phyloP scores from a whole-genome alignment of 2,888 invertebrate species.

The Trimorus sp. region DNA sequence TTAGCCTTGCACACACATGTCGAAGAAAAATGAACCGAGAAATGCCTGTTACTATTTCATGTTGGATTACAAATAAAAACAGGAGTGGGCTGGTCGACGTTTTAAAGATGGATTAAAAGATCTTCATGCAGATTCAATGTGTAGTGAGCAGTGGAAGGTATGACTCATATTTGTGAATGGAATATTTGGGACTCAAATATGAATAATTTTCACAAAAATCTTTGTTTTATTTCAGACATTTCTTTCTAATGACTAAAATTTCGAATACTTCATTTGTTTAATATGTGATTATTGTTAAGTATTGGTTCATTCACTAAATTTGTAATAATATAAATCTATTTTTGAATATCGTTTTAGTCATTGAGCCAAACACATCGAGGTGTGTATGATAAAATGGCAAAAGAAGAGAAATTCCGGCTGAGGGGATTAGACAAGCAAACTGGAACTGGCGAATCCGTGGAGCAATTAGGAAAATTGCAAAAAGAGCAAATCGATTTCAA shows the following conservation, averaged over 20 bases:
- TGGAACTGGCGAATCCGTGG: constrained; percentile 72
- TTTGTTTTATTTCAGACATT: background rate
- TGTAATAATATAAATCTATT: too few relatives aligned
- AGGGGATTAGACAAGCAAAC: constrained; percentile 71
- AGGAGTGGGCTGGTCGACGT: constrained; percentile 71
- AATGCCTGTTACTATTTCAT: constrained; percentile 80
- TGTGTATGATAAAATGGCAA: constrained; percentile 74
- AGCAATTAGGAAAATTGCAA: constrained; percentile 66
- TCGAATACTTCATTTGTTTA: too few relatives aligned
- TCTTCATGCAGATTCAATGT: constrained; percentile 66
- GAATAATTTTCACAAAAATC: too few relatives aligned
- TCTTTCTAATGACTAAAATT: too few relatives aligned
- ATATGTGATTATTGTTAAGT: too few relatives aligned
- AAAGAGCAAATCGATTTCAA: constrained; percentile 63
- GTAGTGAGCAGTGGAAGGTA: constrained; percentile 18
- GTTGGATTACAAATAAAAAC: constrained; percentile 73
- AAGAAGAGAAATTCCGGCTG: constrained; percentile 67
- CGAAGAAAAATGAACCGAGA: constrained; percentile 69
- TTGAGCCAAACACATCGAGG: constrained; percentile 67
- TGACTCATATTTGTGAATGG: background rate
- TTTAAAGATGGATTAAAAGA: constrained; percentile 74
- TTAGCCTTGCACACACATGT: too few relatives aligned
- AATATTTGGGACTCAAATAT: background rate
- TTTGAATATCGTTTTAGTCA: constrained; percentile 54
- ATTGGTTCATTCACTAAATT: too few relatives aligned